Evolutionary conservation across 2,888 invertebrate species (phyloP).

Genomic region (Sminthurides aquaticus): DNA sequence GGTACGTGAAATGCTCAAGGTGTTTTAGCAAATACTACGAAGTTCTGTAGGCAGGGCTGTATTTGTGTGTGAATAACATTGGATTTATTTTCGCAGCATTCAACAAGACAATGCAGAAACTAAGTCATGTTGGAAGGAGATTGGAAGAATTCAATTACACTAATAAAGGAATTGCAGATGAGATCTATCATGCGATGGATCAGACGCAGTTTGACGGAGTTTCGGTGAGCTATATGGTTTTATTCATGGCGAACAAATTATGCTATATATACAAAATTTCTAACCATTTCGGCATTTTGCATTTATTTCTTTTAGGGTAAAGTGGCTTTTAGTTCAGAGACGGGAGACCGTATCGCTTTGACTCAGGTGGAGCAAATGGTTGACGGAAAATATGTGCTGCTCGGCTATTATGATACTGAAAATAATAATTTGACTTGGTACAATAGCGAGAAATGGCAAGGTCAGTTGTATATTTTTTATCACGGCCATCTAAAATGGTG

Average conservation of each 20-base stretch:
- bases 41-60: neutral
- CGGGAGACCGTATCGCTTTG: slow-evolving; percentile 92
- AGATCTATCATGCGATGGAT: slow-evolving; percentile 95
- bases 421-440: slow-evolving; percentile 92
- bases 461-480: slow-evolving; percentile 56
- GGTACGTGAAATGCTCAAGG: slow-evolving; percentile 52
- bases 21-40: neutral
- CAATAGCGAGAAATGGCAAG: slow-evolving; percentile 83
- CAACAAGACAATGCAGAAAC: slow-evolving; percentile 88
- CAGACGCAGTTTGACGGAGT: slow-evolving; percentile 97
- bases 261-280: no score
- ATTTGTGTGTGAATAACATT: neutral
- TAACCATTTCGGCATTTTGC: no score
- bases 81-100: slow-evolving; percentile 58
- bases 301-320: slow-evolving; percentile 66
- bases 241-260: no score
- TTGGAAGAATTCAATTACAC: slow-evolving; percentile 94
- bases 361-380: slow-evolving; percentile 97
- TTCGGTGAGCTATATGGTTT: slow-evolving; percentile 68
- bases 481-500: no score
- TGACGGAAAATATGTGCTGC: slow-evolving; percentile 84
- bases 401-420: slow-evolving; percentile 94
- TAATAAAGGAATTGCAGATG: slow-evolving; percentile 86
- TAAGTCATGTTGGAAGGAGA: slow-evolving; percentile 69
- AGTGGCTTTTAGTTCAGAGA: slow-evolving; percentile 93